Conservation (phyloP, 1,140 invertebrate species). For the Drosophila funebris region DNA sequence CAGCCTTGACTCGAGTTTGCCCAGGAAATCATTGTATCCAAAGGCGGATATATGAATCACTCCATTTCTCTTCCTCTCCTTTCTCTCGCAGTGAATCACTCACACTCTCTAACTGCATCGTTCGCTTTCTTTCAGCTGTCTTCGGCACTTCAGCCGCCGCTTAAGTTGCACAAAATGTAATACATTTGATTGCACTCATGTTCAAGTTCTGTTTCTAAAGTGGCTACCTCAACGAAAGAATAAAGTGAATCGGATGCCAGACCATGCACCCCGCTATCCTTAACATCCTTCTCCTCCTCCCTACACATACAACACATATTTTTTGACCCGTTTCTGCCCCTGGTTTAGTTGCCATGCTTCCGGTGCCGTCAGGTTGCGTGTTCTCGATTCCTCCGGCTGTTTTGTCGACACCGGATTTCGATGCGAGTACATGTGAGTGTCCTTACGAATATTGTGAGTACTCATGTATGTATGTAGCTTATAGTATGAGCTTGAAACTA, state of each 20-base stretch:
- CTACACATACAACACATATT: background rate
- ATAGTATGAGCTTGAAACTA: background rate
- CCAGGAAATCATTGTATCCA: conserved; percentile 75
- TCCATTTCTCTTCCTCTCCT: background rate
- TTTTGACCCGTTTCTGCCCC: background rate
- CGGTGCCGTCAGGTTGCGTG: conserved; percentile 47
- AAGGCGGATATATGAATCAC: conserved; percentile 58
- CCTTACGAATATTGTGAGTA: background rate
- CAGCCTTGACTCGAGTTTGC: conserved; percentile 62
- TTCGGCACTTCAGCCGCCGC: conserved; percentile 69
- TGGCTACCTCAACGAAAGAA: conserved; percentile 58
- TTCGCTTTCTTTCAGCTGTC: conserved; percentile 50
- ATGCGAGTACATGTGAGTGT: background rate
- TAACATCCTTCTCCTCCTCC: background rate
- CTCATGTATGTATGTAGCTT: background rate
- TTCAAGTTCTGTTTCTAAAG: conserved; percentile 78
- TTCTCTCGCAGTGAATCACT: background rate
- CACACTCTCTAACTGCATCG: background rate
- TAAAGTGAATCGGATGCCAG: conserved; percentile 54
- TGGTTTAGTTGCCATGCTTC: conserved; percentile 29
- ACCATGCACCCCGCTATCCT: conserved; percentile 3
- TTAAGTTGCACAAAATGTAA: conserved; percentile 80
- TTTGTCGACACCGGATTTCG: conserved; percentile 1
- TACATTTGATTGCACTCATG: conserved; percentile 81
- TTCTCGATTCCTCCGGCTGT: conserved; percentile 12